Evolutionary conservation across 2,113 vertebrate species (phyloP).

Genomic region (Muntiacus reevesi): DNA sequence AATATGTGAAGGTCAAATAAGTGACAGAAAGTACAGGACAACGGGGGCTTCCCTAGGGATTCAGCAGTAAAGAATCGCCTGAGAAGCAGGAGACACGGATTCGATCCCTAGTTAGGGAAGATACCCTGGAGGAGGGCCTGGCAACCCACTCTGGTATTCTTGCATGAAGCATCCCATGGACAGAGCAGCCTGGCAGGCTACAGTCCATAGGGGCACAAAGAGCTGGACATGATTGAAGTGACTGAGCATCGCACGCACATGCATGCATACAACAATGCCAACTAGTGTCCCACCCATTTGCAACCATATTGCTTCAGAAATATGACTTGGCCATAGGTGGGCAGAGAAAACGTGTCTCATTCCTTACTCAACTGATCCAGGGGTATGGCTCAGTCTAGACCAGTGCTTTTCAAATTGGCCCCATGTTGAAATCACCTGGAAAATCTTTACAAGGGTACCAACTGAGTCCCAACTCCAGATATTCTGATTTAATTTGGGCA

Average conservation of each 20-base stretch:
- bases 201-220: not conserved
- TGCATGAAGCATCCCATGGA: not conserved
- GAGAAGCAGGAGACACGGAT: not conserved
- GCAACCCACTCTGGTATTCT: not conserved
- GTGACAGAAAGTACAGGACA: not conserved
- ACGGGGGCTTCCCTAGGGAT: not conserved
- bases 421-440: not conserved
- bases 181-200: not conserved
- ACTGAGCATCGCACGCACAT: not conserved
- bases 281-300: not conserved
- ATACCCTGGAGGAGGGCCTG: not conserved
- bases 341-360: not conserved
- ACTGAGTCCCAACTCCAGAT: too few species aligned
- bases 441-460: not conserved
- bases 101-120: not conserved
- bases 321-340: not conserved
- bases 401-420: not conserved
- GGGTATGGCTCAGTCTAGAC: not conserved
- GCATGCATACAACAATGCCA: not conserved
- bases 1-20: not conserved
- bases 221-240: not conserved
- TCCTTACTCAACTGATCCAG: not conserved
- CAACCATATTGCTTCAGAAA: not conserved
- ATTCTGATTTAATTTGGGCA: not conserved
- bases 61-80: accelerated